These are phyloP conservation scores for Apteryx mantelli DNA, from an alignment of 2,113 vertebrate species.

Conservation along the genomic window DNA sequence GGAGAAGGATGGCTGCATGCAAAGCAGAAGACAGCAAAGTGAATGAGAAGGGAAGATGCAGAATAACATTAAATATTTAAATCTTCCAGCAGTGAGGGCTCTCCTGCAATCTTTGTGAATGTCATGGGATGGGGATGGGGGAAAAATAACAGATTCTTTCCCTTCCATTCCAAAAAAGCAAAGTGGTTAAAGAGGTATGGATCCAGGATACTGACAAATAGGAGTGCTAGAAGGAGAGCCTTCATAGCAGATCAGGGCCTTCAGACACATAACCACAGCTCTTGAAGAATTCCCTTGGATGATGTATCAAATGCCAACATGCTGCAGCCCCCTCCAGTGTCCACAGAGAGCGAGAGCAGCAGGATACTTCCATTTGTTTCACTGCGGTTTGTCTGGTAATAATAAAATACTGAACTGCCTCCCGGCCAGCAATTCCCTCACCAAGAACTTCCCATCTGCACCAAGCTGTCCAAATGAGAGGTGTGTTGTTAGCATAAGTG, in stretches of 20 bases:
- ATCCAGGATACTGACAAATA: background rate
- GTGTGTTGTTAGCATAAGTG: background rate
- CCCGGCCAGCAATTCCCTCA: background rate
- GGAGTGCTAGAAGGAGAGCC: background rate
- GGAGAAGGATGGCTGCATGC: background rate
- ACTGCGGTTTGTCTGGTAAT: background rate
- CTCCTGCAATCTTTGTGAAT: background rate
- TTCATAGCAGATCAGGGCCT: background rate
- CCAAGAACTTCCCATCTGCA: fast-evolving
- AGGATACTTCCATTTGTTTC: background rate
- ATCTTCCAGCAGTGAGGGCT: background rate
- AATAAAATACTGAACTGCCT: background rate
- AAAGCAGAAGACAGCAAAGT: background rate
- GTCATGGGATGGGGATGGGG: background rate
- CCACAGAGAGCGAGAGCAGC: background rate
- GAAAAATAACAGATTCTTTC: background rate
- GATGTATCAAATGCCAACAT: background rate
- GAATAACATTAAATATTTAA: background rate
- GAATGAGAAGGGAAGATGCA: background rate
- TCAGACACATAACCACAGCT: background rate
- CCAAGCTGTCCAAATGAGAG: background rate
- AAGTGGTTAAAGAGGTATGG: background rate
- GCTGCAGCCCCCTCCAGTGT: constrained; percentile 57
- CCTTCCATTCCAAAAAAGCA: background rate
- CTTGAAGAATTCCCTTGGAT: background rate